Evolutionary conservation across 2,888 invertebrate genomes (phyloP).

Genomic region (Thera obeliscata): DNA sequence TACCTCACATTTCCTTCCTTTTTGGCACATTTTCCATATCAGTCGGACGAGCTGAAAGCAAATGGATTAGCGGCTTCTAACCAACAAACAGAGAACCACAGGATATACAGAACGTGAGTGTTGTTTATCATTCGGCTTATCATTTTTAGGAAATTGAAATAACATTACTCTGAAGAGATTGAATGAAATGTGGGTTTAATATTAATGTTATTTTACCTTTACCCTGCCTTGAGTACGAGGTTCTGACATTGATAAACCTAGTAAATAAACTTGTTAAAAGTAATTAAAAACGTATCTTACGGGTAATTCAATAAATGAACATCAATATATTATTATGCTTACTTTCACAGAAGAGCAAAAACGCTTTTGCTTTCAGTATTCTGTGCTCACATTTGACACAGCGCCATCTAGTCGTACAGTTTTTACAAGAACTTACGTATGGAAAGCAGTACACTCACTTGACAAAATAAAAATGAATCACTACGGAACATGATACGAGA

Average conservation of each 20-base stretch:
- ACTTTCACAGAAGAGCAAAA: no score
- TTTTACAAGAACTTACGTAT: no score
- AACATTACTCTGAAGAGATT: background rate
- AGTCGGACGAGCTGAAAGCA: conserved; percentile 57
- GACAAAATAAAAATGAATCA: background rate
- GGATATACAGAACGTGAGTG: conserved; percentile 32
- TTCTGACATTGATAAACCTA: no score
- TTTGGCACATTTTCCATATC: conserved; percentile 57
- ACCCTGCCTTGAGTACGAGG: no score
- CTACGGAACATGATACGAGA: conserved; percentile 10
- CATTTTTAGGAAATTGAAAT: conserved; percentile 7
- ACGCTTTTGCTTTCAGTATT: no score
- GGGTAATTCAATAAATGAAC: no score
- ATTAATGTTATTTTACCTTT: no score
- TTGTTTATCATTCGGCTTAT: conserved; percentile 25
- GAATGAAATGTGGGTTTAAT: background rate
- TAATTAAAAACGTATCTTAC: no score
- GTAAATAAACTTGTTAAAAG: no score
- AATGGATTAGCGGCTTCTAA: conserved; percentile 76
- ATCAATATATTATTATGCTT: no score
- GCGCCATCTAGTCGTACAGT: no score
- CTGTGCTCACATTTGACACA: no score
- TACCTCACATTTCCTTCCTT: conserved; percentile 50
- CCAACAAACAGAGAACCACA: conserved; percentile 47
- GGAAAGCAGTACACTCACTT: background rate